A percentile compares a stretch with the other conserved stretches of the same genome.
phyloP scores from a whole-genome alignment of 1,140 invertebrate genomes.

The Heliconius hermathena region DNA sequence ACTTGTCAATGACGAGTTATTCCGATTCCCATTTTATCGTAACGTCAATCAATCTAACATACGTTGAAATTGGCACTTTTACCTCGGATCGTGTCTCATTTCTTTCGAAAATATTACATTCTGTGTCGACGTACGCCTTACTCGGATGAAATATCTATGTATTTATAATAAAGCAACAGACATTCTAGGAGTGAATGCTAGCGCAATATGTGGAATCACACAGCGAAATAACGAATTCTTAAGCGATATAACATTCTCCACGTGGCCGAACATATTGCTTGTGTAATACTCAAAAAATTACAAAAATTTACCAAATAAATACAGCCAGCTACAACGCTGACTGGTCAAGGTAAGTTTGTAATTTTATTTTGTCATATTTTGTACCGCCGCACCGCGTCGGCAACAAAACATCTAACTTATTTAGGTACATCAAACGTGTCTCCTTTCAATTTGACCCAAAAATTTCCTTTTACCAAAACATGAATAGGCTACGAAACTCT shows the following conservation, averaged over 20 bases:
- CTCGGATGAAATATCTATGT: slow-evolving; percentile 22
- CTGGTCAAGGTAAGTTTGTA: neutral
- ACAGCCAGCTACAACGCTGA: neutral
- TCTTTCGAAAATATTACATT: slow-evolving; percentile 35
- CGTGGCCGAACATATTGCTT: neutral
- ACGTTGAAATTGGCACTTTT: slow-evolving; percentile 37
- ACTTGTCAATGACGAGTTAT: slow-evolving; percentile 7
- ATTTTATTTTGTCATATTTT: slow-evolving; percentile 5
- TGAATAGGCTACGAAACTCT: slow-evolving; percentile 43
- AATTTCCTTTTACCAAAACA: slow-evolving; percentile 36
- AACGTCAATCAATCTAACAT: slow-evolving; percentile 35
- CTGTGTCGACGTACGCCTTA: slow-evolving; percentile 3
- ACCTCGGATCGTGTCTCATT: slow-evolving; percentile 14
- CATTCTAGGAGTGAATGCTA: slow-evolving; percentile 22
- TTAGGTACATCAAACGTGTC: slow-evolving; percentile 33
- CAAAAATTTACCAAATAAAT: neutral
- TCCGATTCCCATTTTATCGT: slow-evolving; percentile 26
- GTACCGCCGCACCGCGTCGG: neutral
- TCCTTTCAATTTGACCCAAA: slow-evolving; percentile 37
- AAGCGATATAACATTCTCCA: slow-evolving; percentile 30
- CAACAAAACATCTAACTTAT: slow-evolving; percentile 32
- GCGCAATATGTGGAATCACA: slow-evolving; percentile 24
- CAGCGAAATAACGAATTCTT: slow-evolving; percentile 31
- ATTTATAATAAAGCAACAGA: slow-evolving; percentile 30
- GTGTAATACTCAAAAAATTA: neutral